Evolutionary conservation across 2,113 vertebrate species (phyloP).

Genomic region (Pollimyrus isidori): DNA sequence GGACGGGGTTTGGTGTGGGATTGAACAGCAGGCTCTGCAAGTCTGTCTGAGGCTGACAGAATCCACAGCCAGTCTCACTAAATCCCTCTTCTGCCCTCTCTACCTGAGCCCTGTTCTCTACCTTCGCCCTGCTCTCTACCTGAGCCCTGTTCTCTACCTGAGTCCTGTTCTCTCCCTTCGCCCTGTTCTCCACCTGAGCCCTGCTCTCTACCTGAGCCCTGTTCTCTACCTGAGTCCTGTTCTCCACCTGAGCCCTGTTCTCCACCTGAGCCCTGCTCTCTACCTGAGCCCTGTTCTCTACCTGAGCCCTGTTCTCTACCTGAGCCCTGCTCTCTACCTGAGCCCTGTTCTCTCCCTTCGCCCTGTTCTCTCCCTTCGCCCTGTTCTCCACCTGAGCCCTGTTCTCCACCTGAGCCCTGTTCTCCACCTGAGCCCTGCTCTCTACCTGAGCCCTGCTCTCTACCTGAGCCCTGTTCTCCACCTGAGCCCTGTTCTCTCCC

Average conservation of each 20-base stretch:
- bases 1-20: not conserved
- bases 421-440: not conserved
- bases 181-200: not conserved
- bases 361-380: not conserved
- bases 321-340: not conserved
- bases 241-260: not conserved
- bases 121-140: not conserved
- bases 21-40: not conserved
- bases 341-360: too few relatives aligned
- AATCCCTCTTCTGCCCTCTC: not conserved
- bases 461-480: not conserved
- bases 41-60: not conserved
- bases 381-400: not conserved
- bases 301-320: not conserved
- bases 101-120: not conserved
- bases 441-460: not conserved
- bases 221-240: not conserved
- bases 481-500: too few relatives aligned
- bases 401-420: not conserved
- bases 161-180: not conserved
- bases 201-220: not conserved
- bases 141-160: not conserved
- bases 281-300: not conserved
- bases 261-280: too few relatives aligned
- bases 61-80: not conserved